Evolutionary conservation across 2,888 invertebrate genomes (phyloP).

Genomic region (Eupithecia inturbata): DNA sequence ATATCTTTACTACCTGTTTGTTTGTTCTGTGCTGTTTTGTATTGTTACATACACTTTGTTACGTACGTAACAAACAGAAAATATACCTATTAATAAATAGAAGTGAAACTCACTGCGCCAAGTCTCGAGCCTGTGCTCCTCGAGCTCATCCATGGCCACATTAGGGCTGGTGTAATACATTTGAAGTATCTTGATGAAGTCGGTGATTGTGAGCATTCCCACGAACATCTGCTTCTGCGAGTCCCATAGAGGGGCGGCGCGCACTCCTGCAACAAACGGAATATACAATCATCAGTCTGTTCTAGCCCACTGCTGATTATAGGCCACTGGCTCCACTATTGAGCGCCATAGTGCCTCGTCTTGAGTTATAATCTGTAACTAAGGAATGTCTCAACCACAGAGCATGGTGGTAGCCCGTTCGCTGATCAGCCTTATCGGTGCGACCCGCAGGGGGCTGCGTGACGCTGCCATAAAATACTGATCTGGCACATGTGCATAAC

Average conservation of each 20-base stretch:
- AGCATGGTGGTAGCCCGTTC: neutral
- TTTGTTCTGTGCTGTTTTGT: neutral
- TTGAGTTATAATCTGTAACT: neutral
- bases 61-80: neutral
- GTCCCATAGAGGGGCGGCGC: conserved; percentile 99
- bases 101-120: conserved; percentile 92
- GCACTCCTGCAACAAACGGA: conserved; percentile 87
- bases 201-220: conserved; percentile 99
- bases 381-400: neutral
- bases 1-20: neutral
- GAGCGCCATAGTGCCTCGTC: too few species aligned
- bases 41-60: too few species aligned
- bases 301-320: neutral
- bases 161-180: conserved; percentile 98
- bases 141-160: conserved; percentile 97
- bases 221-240: conserved; percentile 95
- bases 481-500: neutral
- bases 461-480: neutral
- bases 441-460: neutral
- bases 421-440: neutral
- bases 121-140: conserved; percentile 97
- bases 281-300: conserved; percentile 1
- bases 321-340: neutral
- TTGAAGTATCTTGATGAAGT: conserved; percentile 99
- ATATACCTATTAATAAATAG: neutral